phyloP scores from a whole-genome alignment of 2,113 vertebrate species.

The Lasiurus borealis region DNA sequence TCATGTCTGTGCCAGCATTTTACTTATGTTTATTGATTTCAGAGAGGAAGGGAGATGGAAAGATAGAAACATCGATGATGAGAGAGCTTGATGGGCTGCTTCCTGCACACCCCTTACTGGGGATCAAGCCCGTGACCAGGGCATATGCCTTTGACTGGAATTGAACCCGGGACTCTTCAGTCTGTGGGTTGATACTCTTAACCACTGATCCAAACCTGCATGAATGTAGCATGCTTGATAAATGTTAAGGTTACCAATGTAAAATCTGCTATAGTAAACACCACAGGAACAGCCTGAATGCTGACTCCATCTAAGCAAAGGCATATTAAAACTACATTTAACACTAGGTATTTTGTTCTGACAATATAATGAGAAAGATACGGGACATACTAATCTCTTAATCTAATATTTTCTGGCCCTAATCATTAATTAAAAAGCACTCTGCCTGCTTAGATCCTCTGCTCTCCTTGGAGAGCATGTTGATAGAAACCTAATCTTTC shows the following conservation, averaged over 20 bases:
- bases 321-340: slow-evolving; percentile 27
- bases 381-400: slow-evolving; percentile 27
- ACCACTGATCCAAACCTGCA: too few species aligned
- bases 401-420: slow-evolving; percentile 48
- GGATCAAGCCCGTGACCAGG: too few species aligned
- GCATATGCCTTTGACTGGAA: too few species aligned
- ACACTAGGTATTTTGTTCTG: slow-evolving; percentile 5
- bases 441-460: background rate
- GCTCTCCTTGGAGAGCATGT: background rate
- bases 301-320: background rate
- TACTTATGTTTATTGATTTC: background rate
- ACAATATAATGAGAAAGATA: slow-evolving; percentile 52
- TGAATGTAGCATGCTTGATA: slow-evolving; percentile 10
- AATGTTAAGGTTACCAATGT: background rate
- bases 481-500: slow-evolving; percentile 33
- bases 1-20: background rate
- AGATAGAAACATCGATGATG: too few species aligned
- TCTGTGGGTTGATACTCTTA: too few species aligned
- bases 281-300: background rate
- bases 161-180: too few species aligned
- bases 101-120: too few species aligned
- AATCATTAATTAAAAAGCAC: slow-evolving; percentile 59
- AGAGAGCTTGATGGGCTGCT: too few species aligned
- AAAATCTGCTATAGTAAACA: background rate
- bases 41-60: too few species aligned